A percentile compares a stretch with the other conserved stretches of the same genome.
phyloP scores from a whole-genome alignment of 2,888 invertebrate species.

The Zygothrica quintamaculata region DNA sequence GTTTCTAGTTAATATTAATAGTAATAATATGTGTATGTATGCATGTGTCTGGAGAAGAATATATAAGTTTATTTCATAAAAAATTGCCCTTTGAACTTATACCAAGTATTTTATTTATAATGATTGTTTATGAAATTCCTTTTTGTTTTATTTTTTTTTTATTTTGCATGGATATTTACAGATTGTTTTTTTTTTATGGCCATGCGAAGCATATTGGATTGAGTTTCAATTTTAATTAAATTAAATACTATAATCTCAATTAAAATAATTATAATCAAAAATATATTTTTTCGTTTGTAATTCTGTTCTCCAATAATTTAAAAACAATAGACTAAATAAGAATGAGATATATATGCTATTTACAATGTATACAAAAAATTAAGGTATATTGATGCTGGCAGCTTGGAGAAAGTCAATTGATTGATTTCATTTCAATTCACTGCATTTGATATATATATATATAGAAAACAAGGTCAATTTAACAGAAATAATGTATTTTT shows the following conservation, averaged over 20 bases:
- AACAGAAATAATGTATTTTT: constrained; percentile 1
- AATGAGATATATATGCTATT: constrained; percentile 47
- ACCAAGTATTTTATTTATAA: constrained; percentile 45
- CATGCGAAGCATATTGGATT: constrained; percentile 12
- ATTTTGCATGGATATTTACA: neutral
- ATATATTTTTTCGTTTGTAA: constrained; percentile 24
- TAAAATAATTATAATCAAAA: constrained; percentile 47
- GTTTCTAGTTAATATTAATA: constrained; percentile 22
- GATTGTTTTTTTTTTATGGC: constrained; percentile 16
- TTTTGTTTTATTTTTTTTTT: constrained; percentile 7
- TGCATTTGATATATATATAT: constrained; percentile 3
- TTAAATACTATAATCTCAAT: constrained; percentile 71
- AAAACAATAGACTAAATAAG: constrained; percentile 50
- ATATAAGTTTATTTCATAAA: constrained; percentile 30
- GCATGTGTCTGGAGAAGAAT: constrained; percentile 28
- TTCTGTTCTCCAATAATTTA: constrained; percentile 32
- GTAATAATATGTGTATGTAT: constrained; percentile 32
- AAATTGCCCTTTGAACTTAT: constrained; percentile 23
- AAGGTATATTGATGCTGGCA: constrained; percentile 58
- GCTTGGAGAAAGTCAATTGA: constrained; percentile 49
- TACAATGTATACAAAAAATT: constrained; percentile 54
- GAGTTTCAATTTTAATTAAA: constrained; percentile 25
- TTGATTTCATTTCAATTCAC: constrained; percentile 11
- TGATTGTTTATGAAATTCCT: constrained; percentile 33
- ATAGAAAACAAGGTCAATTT: constrained; percentile 31